Evolutionary conservation across 2,888 invertebrate species (phyloP), one percentile per base, ranked within the genome.

Genomic region (Desoria tigrina): DNA sequence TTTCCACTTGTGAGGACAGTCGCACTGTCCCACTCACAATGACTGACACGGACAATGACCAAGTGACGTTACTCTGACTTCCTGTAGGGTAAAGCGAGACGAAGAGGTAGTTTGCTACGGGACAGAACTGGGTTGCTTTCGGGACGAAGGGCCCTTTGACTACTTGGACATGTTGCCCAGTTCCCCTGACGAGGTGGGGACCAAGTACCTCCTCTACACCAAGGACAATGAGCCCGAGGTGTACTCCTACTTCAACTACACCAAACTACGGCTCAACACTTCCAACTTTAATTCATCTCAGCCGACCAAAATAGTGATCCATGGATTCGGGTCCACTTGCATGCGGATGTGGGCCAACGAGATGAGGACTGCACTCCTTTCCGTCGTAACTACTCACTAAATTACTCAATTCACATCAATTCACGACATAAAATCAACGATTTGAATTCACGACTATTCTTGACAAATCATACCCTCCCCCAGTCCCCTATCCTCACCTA

Each of bases 291-390:
- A 89, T 78, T 81, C 84, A 4, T 84, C 84, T 57, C 81, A 84
- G 2, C 87, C 88, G 0, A 78, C 83, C 78, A 79, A 93, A 77
- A 86, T 95, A 67, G 89, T 96, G 77, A 91, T 94, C 0, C 95
- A 96, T 78, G 95, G 95, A 2, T 96, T 96, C 79, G 93, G 94
- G 0, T 92, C 92, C 65, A 90, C 90, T 77, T 94, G 94, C 79
- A 88, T 89, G 61, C 90, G 92, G 78, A 89, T 93, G 23, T 96
- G 96, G 96, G 90, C 94, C 14, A 90, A 92, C 78, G 92, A 93
- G 80, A 93, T 95, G 90, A 86, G 93, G 65, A 90, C 92, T 27
- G 93, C 93, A 6, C 83, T 95, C 18, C 89, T 94, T 87, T 89
- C 91, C 60, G 90, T 92, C 79, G 91, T 92, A 80, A 84, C 86